Percentiles rank a stretch among this genome's conserved stretches.
Conservation (phyloP, 2,888 invertebrate genomes). For the Toxonevra muliebris region DNA sequence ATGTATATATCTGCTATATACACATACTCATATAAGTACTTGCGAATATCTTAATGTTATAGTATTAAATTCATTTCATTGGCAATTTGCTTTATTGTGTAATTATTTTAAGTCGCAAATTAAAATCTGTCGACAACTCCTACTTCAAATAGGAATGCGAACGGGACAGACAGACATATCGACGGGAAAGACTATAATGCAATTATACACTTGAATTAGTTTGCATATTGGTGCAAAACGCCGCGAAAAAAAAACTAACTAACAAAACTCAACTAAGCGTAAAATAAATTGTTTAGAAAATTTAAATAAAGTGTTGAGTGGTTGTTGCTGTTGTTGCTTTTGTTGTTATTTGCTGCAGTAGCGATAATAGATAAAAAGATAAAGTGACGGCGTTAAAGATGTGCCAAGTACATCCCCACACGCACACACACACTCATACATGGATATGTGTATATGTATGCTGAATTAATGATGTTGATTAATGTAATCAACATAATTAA, state of each 20-base stretch:
- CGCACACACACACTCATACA: background rate
- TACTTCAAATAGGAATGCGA: too few species aligned
- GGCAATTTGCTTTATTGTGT: too few species aligned
- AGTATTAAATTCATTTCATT: too few species aligned
- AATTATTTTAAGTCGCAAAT: too few species aligned
- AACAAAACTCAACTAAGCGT: constrained; percentile 12
- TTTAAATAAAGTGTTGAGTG: constrained; percentile 12
- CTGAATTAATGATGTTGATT: too few species aligned
- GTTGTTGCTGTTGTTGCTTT: background rate
- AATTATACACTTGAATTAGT: constrained; percentile 21
- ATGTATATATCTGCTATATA: too few species aligned
- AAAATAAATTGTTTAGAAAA: constrained; percentile 9
- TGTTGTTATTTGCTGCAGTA: background rate
- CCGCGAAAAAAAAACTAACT: too few species aligned
- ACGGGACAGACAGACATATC: background rate
- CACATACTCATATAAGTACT: too few species aligned
- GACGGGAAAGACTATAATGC: background rate
- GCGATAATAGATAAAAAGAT: background rate
- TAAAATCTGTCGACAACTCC: constrained; percentile 3
- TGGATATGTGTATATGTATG: background rate
- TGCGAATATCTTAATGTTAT: too few species aligned
- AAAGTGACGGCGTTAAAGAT: constrained; percentile 10
- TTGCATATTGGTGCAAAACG: constrained; percentile 9
- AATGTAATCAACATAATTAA: background rate
- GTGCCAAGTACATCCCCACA: constrained; percentile 3